Base-by-base conservation (phyloP, 2,888 invertebrate species). In the Cosmopolites sordidus region DNA sequence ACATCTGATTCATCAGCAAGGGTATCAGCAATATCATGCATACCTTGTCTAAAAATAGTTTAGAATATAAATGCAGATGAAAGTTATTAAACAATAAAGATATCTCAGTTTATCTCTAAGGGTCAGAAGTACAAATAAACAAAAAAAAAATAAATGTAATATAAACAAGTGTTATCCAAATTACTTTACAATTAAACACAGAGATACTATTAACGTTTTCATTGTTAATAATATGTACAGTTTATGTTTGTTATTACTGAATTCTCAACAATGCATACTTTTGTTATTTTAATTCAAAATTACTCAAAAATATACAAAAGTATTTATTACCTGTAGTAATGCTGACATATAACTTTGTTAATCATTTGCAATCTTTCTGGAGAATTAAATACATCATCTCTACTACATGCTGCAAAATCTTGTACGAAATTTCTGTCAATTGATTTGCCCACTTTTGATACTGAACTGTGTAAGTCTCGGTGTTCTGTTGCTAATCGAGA, bases 401-500 rank as follows among this genome's bases (percentile, higher is more conserved):
- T 84, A 54, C 90, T 89, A 0, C 93, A 92, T 1, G 91, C 85
- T 0, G 87, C 87, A 75, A 93, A 95, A 73, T 97, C 95, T 0
- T 90, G 83, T 33, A 90, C 88, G 69, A 96, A 96, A 76, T 94
- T 94, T 66, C 93, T 84, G 72, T 99, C 98, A 63, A 99, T 92
- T 0, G 92, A 89, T 77, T 97, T 98, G 45, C 98, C 98, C 43
- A 97, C 92, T 79, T 93, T 90, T 0, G 97, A 97, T 2, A 89
- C 88, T 3, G 84, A 81, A 61, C 84, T 82, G 69, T 94, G 93
- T 12, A 92, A 76, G 58, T 83, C 83, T 62, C 91, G 79, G 68
- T 92, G 92, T 75, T 95, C 94, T 54, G 89, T 83, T 1, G 92
- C 89, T 63, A 95, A 78, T 69, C 88, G 82, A 59, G 87, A 85